Conservation (phyloP, 2,113 vertebrate species). For the Ranitomeya imitator region DNA sequence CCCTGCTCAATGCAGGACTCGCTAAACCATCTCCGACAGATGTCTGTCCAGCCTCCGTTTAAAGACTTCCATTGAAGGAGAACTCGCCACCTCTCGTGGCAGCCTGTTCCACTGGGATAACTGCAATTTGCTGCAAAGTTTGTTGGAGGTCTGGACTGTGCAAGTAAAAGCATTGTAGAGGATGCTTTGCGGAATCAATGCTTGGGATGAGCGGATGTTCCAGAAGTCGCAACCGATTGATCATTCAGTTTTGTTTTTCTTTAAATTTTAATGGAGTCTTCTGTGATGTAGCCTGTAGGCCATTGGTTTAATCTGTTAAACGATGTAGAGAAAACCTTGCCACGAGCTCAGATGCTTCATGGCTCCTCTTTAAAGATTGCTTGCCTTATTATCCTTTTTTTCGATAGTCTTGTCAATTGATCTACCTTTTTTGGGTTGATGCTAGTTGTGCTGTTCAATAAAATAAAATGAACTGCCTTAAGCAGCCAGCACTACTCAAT, state of each 20-base stretch:
- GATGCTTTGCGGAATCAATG: too few species aligned
- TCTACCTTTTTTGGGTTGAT: background rate
- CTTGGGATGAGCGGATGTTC: too few species aligned
- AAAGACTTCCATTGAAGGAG: too few species aligned
- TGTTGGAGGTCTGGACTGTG: too few species aligned
- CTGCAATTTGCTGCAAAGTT: too few species aligned
- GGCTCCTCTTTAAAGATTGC: background rate
- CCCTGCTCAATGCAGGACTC: too few species aligned
- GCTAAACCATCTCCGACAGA: too few species aligned
- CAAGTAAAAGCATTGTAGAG: too few species aligned
- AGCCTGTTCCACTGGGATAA: too few species aligned
- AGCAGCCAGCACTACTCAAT: background rate
- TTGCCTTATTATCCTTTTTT: background rate
- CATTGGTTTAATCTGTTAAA: slow-evolving; percentile 24
- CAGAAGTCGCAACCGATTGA: too few species aligned
- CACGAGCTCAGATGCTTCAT: slow-evolving; percentile 6
- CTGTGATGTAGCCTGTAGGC: background rate
- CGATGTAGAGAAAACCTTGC: background rate
- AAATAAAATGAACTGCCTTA: background rate
- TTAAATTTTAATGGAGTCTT: background rate
- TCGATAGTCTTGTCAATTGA: slow-evolving; percentile 29
- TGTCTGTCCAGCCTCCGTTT: too few species aligned
- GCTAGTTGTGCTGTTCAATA: background rate
- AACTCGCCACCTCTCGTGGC: too few species aligned
- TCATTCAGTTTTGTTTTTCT: background rate